These are phyloP conservation scores for Laspeyria flexula DNA, from an alignment of 2,888 invertebrate genomes.

Conservation along the genomic window DNA sequence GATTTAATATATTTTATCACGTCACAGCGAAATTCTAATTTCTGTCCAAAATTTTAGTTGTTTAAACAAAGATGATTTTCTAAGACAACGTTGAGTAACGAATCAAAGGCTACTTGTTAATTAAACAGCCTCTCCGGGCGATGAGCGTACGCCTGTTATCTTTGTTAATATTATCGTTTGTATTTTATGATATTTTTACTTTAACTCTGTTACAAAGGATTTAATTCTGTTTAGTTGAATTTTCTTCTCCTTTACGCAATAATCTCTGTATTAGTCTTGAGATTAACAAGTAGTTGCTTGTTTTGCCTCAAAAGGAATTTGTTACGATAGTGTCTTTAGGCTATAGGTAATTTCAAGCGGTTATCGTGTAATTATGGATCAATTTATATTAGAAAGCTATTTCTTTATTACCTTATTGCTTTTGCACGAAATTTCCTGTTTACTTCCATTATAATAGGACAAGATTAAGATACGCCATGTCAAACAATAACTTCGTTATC, in stretches of 20 bases:
- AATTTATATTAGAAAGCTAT: not conserved
- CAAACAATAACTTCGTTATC: too few relatives aligned
- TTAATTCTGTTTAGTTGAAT: slow-evolving; percentile 13
- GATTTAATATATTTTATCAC: too few relatives aligned
- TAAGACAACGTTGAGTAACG: slow-evolving; percentile 38
- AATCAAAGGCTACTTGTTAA: slow-evolving; percentile 48
- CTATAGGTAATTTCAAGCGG: not conserved
- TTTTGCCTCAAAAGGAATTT: not conserved
- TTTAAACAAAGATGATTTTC: slow-evolving; percentile 42
- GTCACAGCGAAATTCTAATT: not conserved
- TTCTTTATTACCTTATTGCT: not conserved
- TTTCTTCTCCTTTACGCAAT: slow-evolving; percentile 11
- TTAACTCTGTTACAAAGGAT: slow-evolving; percentile 23
- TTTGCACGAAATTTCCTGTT: not conserved
- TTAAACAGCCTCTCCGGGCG: slow-evolving; percentile 40
- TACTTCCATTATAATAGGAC: too few relatives aligned
- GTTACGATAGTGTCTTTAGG: not conserved
- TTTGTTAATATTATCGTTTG: slow-evolving; percentile 21
- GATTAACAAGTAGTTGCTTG: not conserved
- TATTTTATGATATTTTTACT: slow-evolving; percentile 32
- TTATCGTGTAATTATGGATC: not conserved
- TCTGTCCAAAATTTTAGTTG: slow-evolving; percentile 29
- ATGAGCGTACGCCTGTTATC: slow-evolving; percentile 21
- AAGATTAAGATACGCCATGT: too few relatives aligned
- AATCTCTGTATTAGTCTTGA: slow-evolving; percentile 6